These are phyloP conservation scores for Drosophila nigrodunni DNA, from an alignment of 1,140 invertebrate species.

Conservation along the genomic window DNA sequence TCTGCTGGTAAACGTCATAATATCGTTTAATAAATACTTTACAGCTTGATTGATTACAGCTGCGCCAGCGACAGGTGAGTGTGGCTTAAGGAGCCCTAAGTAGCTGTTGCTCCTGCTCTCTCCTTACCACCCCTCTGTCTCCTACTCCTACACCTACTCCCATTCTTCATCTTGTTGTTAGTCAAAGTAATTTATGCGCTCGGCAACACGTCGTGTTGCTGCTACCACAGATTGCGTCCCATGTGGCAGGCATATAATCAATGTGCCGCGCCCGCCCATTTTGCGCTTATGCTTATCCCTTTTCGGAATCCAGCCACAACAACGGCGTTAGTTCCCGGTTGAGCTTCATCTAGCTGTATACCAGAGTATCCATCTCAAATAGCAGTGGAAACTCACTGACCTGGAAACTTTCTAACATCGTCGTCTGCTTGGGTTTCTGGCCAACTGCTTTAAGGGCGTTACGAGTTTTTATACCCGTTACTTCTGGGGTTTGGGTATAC, in stretches of 20 bases:
- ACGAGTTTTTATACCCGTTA: too few relatives aligned
- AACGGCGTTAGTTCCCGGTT: background rate
- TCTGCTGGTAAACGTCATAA: slow-evolving; percentile 71
- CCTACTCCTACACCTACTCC: background rate
- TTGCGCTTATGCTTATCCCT: slow-evolving; percentile 44
- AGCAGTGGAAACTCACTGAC: slow-evolving; percentile 62
- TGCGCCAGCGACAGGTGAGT: slow-evolving; percentile 66
- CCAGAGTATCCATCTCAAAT: slow-evolving; percentile 16
- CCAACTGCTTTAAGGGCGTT: slow-evolving; percentile 34
- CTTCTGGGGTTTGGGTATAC: too few relatives aligned
- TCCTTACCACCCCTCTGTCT: slow-evolving; percentile 1
- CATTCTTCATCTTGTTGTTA: slow-evolving; percentile 17
- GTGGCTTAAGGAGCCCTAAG: slow-evolving; percentile 54
- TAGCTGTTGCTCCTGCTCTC: slow-evolving; percentile 31
- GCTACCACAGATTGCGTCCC: slow-evolving; percentile 71
- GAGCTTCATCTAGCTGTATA: background rate
- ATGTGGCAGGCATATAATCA: slow-evolving; percentile 79
- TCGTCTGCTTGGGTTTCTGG: slow-evolving; percentile 23
- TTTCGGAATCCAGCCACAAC: slow-evolving; percentile 12
- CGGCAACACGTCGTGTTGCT: slow-evolving; percentile 31
- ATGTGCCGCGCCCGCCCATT: slow-evolving; percentile 66
- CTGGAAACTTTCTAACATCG: slow-evolving; percentile 62
- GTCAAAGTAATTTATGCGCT: slow-evolving; percentile 71
- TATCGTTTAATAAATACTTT: slow-evolving; percentile 83
- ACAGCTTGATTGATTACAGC: slow-evolving; percentile 78